phyloP scores from a whole-genome alignment of 2,888 invertebrate species.

The Hirudinaria manillensis region DNA sequence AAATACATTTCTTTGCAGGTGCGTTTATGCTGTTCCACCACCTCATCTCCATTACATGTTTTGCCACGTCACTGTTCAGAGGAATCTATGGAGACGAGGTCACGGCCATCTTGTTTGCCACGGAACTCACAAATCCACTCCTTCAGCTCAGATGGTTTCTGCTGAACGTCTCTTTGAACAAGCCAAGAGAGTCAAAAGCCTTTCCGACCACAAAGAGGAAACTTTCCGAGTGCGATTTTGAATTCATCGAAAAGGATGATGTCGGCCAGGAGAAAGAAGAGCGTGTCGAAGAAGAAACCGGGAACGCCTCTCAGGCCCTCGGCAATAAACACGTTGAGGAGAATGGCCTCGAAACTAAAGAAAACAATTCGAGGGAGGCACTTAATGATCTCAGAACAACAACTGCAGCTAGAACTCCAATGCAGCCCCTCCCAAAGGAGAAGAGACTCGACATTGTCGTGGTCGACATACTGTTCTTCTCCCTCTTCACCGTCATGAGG shows the following conservation, averaged over 20 bases:
- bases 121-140: constrained; percentile 52
- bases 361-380: background rate
- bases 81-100: constrained; percentile 50
- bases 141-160: constrained; percentile 51
- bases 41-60: constrained; percentile 46
- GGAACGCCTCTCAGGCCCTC: background rate
- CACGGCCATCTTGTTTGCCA: constrained; percentile 49
- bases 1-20: constrained; percentile 41
- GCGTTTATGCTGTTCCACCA: constrained; percentile 52
- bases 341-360: background rate
- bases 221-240: background rate
- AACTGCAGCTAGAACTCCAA: background rate
- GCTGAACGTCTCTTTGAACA: constrained; percentile 34
- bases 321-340: background rate
- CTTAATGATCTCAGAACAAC: constrained; percentile 42
- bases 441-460: background rate
- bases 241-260: background rate
- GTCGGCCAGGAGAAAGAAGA: constrained; percentile 44
- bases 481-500: constrained; percentile 47
- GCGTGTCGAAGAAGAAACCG: background rate
- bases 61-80: constrained; percentile 41
- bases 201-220: constrained; percentile 33
- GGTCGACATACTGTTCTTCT: constrained; percentile 44
- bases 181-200: constrained; percentile 35
- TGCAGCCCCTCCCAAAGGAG: background rate